Evolutionary conservation across 2,797 vertebrate genomes (phyloP).

Genomic region (Aplochiton taeniatus): DNA sequence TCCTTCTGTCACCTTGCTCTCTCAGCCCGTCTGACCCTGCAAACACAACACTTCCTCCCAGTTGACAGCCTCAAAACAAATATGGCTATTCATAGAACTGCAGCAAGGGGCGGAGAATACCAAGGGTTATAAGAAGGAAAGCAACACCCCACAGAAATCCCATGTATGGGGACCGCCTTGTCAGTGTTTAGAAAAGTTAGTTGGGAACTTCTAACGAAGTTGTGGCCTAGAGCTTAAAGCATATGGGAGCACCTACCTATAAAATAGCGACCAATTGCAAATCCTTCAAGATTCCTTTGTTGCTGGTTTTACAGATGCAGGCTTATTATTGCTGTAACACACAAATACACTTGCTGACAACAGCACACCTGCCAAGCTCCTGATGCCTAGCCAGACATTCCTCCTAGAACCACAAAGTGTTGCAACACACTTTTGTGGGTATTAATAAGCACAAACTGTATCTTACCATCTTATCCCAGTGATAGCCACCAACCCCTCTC

Average conservation of each 20-base stretch:
- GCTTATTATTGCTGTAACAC: conserved; percentile 1
- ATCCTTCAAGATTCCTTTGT: too few species aligned
- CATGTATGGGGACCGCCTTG: conserved; percentile 21
- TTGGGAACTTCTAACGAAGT: too few species aligned
- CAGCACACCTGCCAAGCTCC: conserved; percentile 30
- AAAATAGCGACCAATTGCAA: too few species aligned
- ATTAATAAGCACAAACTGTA: conserved; percentile 57
- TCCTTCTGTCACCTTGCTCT: background rate
- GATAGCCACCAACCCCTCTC: conserved; percentile 21
- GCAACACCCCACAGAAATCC: conserved; percentile 20
- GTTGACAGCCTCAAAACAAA: conserved; percentile 72
- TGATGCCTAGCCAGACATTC: background rate
- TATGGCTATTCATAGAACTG: conserved; percentile 70
- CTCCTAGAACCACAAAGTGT: conserved; percentile 1
- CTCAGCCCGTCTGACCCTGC: conserved; percentile 37
- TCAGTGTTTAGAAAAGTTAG: too few species aligned
- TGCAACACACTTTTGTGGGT: conserved; percentile 30
- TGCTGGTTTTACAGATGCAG: too few species aligned
- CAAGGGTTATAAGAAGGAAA: conserved; percentile 31
- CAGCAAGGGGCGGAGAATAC: conserved; percentile 55
- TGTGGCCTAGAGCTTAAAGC: too few species aligned
- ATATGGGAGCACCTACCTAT: too few species aligned
- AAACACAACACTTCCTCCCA: conserved; percentile 58
- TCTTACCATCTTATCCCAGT: too few species aligned
- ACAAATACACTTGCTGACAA: conserved; percentile 8